Evolutionary conservation across 2,797 vertebrate species (phyloP).

Genomic region (Novumbra hubbsi): DNA sequence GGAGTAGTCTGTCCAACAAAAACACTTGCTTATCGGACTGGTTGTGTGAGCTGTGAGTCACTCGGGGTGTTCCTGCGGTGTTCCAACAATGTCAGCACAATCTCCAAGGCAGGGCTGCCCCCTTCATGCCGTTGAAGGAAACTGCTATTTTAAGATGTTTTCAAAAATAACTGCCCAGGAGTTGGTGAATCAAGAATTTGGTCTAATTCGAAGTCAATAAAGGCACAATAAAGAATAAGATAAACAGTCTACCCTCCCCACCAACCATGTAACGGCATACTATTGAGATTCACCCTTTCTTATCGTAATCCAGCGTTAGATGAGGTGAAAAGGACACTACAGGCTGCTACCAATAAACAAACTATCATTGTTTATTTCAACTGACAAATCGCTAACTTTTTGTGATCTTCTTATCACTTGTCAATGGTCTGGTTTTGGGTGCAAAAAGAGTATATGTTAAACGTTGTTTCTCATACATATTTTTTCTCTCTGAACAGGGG

Average conservation of each 20-base stretch:
- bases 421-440: background rate
- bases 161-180: too few species aligned
- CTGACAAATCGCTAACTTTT: background rate
- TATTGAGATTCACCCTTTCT: too few species aligned
- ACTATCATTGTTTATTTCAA: background rate
- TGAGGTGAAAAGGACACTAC: too few species aligned
- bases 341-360: background rate
- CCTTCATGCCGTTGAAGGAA: background rate
- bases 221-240: too few species aligned
- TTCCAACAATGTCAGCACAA: slow-evolving; percentile 46
- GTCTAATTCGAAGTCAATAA: too few species aligned
- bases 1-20: slow-evolving; percentile 1
- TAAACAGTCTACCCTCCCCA: too few species aligned
- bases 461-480: slow-evolving; percentile 13
- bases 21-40: slow-evolving; percentile 19
- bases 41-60: slow-evolving; percentile 40
- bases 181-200: too few species aligned
- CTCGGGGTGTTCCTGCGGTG: slow-evolving; percentile 32
- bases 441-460: background rate
- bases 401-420: background rate
- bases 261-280: too few species aligned
- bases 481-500: slow-evolving; percentile 79
- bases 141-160: background rate
- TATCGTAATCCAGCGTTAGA: too few species aligned
- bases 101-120: slow-evolving; percentile 27